Conservation (phyloP, 1,140 invertebrate species). For the Helicorthomorpha holstii region DNA sequence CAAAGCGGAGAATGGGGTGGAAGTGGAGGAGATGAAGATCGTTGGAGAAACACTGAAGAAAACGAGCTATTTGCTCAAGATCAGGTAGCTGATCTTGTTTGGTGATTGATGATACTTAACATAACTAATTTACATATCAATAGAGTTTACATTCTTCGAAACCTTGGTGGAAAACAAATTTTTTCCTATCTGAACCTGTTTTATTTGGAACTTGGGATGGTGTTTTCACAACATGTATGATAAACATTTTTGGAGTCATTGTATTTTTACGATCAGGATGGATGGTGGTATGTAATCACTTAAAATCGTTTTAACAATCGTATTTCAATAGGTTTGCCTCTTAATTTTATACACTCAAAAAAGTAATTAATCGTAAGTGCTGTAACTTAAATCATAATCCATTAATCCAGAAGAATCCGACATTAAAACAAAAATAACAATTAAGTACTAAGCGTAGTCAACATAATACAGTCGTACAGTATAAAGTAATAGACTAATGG, state of each 20-base stretch:
- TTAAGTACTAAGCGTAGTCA: too few species aligned
- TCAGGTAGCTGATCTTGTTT: slow-evolving; percentile 8
- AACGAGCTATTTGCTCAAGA: slow-evolving; percentile 13
- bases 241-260: slow-evolving; percentile 94
- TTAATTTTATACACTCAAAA: too few species aligned
- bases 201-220: slow-evolving; percentile 96
- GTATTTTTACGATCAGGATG: slow-evolving; percentile 90
- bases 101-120: not conserved
- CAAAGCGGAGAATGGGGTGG: not conserved
- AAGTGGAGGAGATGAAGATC: slow-evolving; percentile 4
- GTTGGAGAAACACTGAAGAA: slow-evolving; percentile 4
- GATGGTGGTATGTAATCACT: slow-evolving; percentile 47
- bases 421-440: too few species aligned
- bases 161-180: slow-evolving; percentile 84
- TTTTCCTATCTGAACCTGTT: slow-evolving; percentile 81
- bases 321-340: too few species aligned
- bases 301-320: not conserved
- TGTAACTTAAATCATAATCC: too few species aligned
- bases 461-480: too few species aligned
- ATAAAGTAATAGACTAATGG: too few species aligned
- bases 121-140: not conserved
- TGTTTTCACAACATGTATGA: slow-evolving; percentile 83
- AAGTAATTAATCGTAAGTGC: too few species aligned
- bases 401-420: too few species aligned
- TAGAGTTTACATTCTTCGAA: slow-evolving; percentile 18